Conservation (phyloP, 2,888 invertebrate species). For the Coelinius sp. region DNA sequence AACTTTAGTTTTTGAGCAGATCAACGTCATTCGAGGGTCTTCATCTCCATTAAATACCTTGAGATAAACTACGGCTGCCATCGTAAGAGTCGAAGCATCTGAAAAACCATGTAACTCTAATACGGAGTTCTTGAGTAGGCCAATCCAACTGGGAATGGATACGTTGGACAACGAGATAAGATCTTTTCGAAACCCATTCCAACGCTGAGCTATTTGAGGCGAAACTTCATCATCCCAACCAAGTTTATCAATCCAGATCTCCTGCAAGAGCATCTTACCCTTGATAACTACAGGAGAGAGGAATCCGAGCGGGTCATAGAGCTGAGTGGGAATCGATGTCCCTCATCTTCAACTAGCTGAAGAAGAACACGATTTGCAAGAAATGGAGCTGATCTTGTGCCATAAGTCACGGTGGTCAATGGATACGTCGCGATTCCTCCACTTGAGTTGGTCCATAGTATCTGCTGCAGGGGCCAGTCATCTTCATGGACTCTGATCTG, state of each 20-base stretch:
- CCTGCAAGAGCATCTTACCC: constrained; percentile 44
- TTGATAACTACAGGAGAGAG: constrained; percentile 38
- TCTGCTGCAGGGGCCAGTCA: too few species aligned
- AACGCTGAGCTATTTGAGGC: neutral
- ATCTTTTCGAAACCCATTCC: constrained; percentile 28
- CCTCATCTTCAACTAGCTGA: too few species aligned
- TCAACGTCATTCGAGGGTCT: neutral
- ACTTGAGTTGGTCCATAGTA: too few species aligned
- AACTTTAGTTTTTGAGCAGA: constrained; percentile 42
- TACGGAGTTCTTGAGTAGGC: neutral
- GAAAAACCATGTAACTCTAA: constrained; percentile 47
- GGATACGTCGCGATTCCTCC: too few species aligned
- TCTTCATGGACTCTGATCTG: too few species aligned
- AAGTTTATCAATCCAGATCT: constrained; percentile 40
- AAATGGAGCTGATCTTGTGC: too few species aligned
- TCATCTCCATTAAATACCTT: neutral
- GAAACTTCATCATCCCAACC: constrained; percentile 42
- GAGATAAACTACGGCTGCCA: constrained; percentile 47
- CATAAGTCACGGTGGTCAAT: too few species aligned
- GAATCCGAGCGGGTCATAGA: constrained; percentile 46
- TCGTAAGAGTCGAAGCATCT: constrained; percentile 47
- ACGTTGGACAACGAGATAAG: neutral
- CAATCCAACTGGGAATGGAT: constrained; percentile 36
- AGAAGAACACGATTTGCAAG: too few species aligned
- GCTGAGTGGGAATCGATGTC: too few species aligned